phyloP scores from a whole-genome alignment of 1,140 invertebrate species.

The Sminthurides bifidus region DNA sequence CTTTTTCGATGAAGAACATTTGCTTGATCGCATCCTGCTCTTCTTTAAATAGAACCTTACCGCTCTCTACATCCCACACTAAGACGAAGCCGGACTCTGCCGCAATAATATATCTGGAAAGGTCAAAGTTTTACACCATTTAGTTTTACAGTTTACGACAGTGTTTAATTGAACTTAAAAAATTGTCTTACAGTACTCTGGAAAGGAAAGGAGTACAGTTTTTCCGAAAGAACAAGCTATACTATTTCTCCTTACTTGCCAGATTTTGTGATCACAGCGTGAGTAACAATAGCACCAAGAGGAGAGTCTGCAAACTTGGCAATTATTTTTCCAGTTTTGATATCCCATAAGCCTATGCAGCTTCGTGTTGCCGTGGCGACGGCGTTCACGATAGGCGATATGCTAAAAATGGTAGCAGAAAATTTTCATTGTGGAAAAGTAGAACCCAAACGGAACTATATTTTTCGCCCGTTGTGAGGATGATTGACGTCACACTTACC shows the following conservation, averaged over 20 bases:
- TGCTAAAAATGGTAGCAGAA: conserved; percentile 38
- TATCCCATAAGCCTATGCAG: conserved; percentile 89
- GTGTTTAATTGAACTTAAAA: neutral
- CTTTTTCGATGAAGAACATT: conserved; percentile 68
- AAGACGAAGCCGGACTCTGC: conserved; percentile 85
- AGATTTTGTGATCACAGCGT: conserved; percentile 63
- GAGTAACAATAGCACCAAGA: conserved; percentile 86
- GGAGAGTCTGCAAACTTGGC: conserved; percentile 81
- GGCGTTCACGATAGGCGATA: conserved; percentile 56
- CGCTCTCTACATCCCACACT: conserved; percentile 75
- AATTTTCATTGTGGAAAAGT: too few relatives aligned
- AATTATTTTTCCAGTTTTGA: conserved; percentile 68
- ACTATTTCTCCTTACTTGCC: conserved; percentile 47
- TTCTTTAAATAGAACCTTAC: conserved; percentile 65
- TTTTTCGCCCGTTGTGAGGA: neutral
- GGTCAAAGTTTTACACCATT: neutral
- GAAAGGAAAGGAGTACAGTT: neutral
- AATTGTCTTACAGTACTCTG: neutral
- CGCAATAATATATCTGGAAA: conserved; percentile 59
- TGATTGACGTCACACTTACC: conserved; percentile 39
- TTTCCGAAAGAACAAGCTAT: conserved; percentile 4
- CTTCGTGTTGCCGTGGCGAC: conserved; percentile 81
- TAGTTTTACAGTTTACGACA: neutral
- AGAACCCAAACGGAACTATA: too few relatives aligned
- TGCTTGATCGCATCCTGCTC: conserved; percentile 76